A percentile compares a stretch with the other conserved stretches of the same genome.
Conservation (phyloP, 2,888 invertebrate species). For the Notodonta ziczac region DNA sequence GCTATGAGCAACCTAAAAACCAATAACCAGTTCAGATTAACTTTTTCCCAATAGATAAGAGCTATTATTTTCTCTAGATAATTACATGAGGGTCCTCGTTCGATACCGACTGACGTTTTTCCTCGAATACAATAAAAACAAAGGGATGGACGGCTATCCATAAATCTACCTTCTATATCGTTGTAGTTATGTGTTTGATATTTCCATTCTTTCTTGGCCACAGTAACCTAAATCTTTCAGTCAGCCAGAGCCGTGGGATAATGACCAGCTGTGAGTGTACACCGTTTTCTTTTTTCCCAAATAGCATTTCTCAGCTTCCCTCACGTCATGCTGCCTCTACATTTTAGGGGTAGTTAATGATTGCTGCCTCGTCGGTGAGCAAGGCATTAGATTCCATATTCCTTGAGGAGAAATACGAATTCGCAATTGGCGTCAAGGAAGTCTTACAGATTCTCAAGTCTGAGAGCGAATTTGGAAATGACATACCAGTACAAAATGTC, state of each 20-base stretch:
- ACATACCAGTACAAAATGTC: too few relatives aligned
- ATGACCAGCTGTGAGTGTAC: conserved; percentile 1
- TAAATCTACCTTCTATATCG: conserved; percentile 1
- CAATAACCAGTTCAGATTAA: too few relatives aligned
- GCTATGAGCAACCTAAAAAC: too few relatives aligned
- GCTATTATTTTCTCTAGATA: background rate
- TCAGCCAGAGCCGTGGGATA: conserved; percentile 1
- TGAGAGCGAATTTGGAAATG: too few relatives aligned
- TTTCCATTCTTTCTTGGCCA: background rate
- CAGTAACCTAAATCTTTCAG: background rate
- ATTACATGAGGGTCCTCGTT: background rate
- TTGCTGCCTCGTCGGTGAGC: background rate
- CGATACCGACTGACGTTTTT: background rate
- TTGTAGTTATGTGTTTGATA: background rate
- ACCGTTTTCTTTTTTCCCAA: background rate
- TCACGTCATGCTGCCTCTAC: background rate
- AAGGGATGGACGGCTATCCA: conserved; percentile 1
- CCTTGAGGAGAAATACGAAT: background rate
- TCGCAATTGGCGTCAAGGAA: background rate
- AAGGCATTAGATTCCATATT: background rate
- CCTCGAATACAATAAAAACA: background rate
- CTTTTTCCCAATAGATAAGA: too few relatives aligned
- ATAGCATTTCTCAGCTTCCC: background rate
- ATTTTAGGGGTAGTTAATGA: background rate
- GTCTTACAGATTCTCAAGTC: background rate